Percentiles rank a stretch among this genome's conserved stretches.
Evolutionary conservation across 2,888 invertebrate genomes (phyloP).

Genomic region (Megastigmus dorsalis): DNA sequence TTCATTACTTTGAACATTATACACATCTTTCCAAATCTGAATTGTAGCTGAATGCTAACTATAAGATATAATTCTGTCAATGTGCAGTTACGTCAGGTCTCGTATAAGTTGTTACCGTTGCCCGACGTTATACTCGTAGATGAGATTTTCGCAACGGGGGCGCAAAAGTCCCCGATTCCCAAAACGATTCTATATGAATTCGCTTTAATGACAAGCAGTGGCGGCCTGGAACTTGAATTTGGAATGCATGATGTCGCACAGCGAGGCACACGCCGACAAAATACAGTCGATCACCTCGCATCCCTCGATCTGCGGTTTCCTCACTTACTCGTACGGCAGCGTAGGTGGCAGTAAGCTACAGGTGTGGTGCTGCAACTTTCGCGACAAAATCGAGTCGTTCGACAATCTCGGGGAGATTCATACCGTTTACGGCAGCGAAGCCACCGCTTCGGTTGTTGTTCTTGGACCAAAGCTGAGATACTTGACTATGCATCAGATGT

Average conservation of each 20-base stretch:
- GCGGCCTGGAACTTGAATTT: conserved; percentile 57
- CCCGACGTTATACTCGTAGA: background rate
- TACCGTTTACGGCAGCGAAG: conserved; percentile 53
- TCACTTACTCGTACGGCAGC: conserved; percentile 48
- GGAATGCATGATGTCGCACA: conserved; percentile 57
- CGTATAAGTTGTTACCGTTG: too few species aligned
- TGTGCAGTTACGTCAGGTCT: too few species aligned
- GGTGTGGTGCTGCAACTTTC: conserved; percentile 64
- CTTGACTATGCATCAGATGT: conserved; percentile 62
- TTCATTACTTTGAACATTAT: too few species aligned
- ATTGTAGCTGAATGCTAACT: too few species aligned
- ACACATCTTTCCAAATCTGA: too few species aligned
- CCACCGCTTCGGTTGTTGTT: conserved; percentile 54
- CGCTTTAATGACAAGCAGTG: conserved; percentile 48
- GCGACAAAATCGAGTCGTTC: conserved; percentile 53
- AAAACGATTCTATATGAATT: background rate
- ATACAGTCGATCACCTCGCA: conserved; percentile 55
- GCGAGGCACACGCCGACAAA: conserved; percentile 50
- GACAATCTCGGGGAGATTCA: conserved; percentile 54
- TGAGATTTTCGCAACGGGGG: background rate
- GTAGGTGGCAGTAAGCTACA: conserved; percentile 55
- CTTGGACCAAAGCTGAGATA: conserved; percentile 57
- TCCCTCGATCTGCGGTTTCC: conserved; percentile 62
- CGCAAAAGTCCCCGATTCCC: background rate
- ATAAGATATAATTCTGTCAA: too few species aligned